Percentiles rank a stretch among this genome's conserved stretches.
These are phyloP conservation scores for Cylloceria caligata DNA, from an alignment of 2,888 invertebrate species.

Conservation along the genomic window DNA sequence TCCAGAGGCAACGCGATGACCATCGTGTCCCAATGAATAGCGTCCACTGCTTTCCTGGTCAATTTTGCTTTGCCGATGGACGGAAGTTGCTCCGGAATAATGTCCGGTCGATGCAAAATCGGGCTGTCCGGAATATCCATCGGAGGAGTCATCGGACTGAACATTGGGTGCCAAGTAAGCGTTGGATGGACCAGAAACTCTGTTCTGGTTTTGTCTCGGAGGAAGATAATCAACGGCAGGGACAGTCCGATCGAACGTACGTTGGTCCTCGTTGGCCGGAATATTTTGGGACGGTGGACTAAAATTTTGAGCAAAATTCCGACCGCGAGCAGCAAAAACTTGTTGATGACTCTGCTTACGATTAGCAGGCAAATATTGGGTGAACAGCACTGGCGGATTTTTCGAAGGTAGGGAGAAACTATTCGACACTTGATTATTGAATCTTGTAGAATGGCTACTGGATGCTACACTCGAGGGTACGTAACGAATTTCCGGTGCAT, in stretches of 20 bases:
- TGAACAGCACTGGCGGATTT: slow-evolving; percentile 53
- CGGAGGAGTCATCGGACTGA: slow-evolving; percentile 1
- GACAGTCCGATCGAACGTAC: slow-evolving; percentile 65
- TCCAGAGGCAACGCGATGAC: background rate
- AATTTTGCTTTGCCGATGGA: slow-evolving; percentile 42
- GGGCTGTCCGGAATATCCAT: slow-evolving; percentile 19
- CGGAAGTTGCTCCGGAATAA: slow-evolving; percentile 51
- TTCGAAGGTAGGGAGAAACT: slow-evolving; percentile 42
- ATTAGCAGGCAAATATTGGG: slow-evolving; percentile 69
- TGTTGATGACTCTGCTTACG: slow-evolving; percentile 18
- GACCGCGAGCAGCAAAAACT: slow-evolving; percentile 16
- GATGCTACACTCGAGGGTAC: slow-evolving; percentile 31
- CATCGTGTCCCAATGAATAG: slow-evolving; percentile 7
- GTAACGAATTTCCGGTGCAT: slow-evolving; percentile 57
- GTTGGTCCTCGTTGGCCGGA: slow-evolving; percentile 61
- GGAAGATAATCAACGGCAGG: slow-evolving; percentile 85
- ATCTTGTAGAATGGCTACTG: slow-evolving; percentile 7
- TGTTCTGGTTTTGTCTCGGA: slow-evolving; percentile 74
- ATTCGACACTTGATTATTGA: slow-evolving; percentile 25
- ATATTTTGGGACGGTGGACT: slow-evolving; percentile 62
- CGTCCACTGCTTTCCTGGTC: slow-evolving; percentile 14
- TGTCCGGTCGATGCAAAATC: slow-evolving; percentile 55
- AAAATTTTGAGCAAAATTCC: slow-evolving; percentile 36
- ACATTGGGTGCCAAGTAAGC: slow-evolving; percentile 64
- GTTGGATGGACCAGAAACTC: slow-evolving; percentile 62